Evolutionary conservation across 2,888 invertebrate genomes (phyloP).

Genomic region (Cephalotes varians): DNA sequence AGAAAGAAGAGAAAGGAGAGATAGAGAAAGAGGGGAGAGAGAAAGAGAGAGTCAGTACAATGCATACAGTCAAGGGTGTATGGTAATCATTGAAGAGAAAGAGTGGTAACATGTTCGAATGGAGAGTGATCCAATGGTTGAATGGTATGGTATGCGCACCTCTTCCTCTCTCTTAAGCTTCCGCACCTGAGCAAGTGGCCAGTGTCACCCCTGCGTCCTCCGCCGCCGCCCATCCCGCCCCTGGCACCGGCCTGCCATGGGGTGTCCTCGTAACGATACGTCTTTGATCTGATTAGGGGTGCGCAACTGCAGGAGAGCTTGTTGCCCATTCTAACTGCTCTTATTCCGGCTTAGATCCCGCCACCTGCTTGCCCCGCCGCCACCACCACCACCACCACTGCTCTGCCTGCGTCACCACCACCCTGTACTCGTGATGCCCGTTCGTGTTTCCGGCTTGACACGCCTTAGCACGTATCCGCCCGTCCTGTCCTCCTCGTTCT

Average conservation of each 20-base stretch:
- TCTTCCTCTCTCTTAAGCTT: conserved; percentile 86
- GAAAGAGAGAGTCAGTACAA: conserved; percentile 45
- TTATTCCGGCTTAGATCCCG: conserved; percentile 56
- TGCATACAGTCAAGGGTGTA: conserved; percentile 63
- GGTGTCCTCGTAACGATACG: conserved; percentile 98
- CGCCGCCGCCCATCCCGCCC: conserved; percentile 77
- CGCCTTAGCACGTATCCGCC: conserved; percentile 40
- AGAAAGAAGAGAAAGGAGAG: conserved; percentile 5
- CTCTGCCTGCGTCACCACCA: conserved; percentile 52
- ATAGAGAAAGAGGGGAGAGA: conserved; percentile 24
- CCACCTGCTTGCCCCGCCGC: conserved; percentile 37
- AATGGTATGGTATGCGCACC: conserved; percentile 85
- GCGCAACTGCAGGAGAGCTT: conserved; percentile 99
- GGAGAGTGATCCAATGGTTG: conserved; percentile 77
- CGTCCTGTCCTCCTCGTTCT: conserved; percentile 24
- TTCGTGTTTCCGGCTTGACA: conserved; percentile 46
- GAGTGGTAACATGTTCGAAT: conserved; percentile 70
- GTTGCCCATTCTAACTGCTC: conserved; percentile 93
- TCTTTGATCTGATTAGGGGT: conserved; percentile 96
- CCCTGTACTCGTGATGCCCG: conserved; percentile 50
- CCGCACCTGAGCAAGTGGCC: conserved; percentile 91
- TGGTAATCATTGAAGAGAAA: conserved; percentile 66
- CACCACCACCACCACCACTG: conserved; percentile 42
- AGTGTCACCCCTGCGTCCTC: conserved; percentile 84
- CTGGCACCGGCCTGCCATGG: conserved; percentile 93